These are phyloP conservation scores for Drosophila aldrichi DNA, from an alignment of 2,888 invertebrate genomes.

Conservation along the genomic window DNA sequence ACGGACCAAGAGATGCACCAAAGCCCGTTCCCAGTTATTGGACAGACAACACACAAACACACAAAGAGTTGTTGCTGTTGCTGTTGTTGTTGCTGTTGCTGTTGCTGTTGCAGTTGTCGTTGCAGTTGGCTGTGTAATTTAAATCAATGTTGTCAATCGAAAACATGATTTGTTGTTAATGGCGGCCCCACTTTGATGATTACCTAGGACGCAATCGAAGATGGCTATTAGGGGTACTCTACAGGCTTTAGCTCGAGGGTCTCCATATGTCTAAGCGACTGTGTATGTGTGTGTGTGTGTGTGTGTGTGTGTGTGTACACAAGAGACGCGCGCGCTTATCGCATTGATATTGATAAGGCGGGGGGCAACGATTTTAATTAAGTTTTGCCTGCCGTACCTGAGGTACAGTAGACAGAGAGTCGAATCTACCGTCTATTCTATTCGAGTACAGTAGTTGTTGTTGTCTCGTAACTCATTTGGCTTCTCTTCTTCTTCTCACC, in stretches of 20 bases:
- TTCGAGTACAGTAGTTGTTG: constrained; percentile 22
- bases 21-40: constrained; percentile 38
- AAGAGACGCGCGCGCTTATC: constrained; percentile 62
- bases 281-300: background rate
- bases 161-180: constrained; percentile 82
- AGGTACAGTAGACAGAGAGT: constrained; percentile 57
- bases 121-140: constrained; percentile 78
- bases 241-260: constrained; percentile 15
- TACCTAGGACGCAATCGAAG: constrained; percentile 34
- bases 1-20: constrained; percentile 50
- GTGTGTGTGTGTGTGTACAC: constrained; percentile 1
- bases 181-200: constrained; percentile 78
- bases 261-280: background rate
- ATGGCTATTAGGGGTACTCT: constrained; percentile 32
- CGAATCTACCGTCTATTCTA: background rate
- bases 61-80: constrained; percentile 30
- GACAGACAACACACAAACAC: constrained; percentile 30
- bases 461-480: constrained; percentile 5
- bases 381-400: constrained; percentile 64
- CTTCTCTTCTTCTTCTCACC: background rate
- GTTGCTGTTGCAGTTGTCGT: constrained; percentile 55
- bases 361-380: constrained; percentile 77
- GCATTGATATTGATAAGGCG: constrained; percentile 75
- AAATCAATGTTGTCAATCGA: constrained; percentile 84
- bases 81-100: constrained; percentile 25